Base-by-base conservation (phyloP, 2,888 invertebrate genomes). In the Drosophila eohydei region DNA sequence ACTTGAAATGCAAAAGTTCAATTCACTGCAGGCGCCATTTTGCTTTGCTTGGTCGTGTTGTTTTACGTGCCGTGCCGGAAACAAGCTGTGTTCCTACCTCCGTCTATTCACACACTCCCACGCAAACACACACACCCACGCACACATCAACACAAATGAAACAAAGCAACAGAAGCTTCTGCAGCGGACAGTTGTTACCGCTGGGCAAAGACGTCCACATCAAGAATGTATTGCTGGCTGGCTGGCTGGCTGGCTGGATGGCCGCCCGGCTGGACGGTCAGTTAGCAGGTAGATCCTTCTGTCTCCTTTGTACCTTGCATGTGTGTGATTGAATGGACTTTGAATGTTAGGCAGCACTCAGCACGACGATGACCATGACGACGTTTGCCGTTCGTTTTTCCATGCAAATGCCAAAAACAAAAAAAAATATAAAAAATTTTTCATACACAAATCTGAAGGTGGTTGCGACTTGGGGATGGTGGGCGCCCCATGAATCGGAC, bases 1-100 rank as follows among this genome's bases (percentile, higher is more conserved):
- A 69, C 81, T 83, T 74, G 69, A 86, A 88, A 86, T 86, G 90
- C 90, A 89, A 89, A 88, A 86, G 83, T 86, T 88, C 84, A 85
- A 79, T 86, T 89, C 87, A 83, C 89, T 86, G 73, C 84, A 78
- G 90, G 89, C 89, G 74, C 74, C 78, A 71, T 71, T 71, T 71
- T 88, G 77, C 85, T 84, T 89, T 89, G 72, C 71, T 87, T 88
- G 59, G 77, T 71, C 69, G 73, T 79, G 82, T 89, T 79, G 85
- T 88, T 72, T 83, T 83, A 71, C 64, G 56, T 68, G 68, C 72
- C 69, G 71, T 67, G 54, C 81, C 85, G 85, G 85, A 86, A 86
- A 89, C 81, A 81, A 76, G 76, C 62, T 79, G 66, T 71, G 62
- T 65, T 50, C 58, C 69, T 48, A 6, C 67, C 67, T 60, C 60